phyloP scores from a whole-genome alignment of 2,888 invertebrate genomes.

The Tenodera sinensis region DNA sequence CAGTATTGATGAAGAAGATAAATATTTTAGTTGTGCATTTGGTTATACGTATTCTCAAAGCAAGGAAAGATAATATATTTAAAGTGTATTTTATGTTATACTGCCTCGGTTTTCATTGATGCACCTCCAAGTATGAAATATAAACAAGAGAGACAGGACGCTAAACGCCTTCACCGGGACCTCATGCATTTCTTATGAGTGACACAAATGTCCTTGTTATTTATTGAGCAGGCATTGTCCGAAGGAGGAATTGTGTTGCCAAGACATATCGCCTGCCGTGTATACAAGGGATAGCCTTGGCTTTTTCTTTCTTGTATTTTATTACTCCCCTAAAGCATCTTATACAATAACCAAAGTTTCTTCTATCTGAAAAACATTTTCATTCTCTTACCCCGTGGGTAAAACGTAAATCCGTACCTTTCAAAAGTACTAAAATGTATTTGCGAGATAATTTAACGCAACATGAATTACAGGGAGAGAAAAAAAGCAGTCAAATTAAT shows the following conservation, averaged over 20 bases:
- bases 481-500: too few species aligned
- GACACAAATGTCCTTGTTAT: not conserved
- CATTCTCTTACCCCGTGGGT: not conserved
- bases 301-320: not conserved
- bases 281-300: not conserved
- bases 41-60: not conserved
- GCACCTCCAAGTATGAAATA: not conserved
- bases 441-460: not conserved
- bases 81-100: not conserved
- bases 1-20: too few species aligned
- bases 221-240: conserved; percentile 6
- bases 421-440: not conserved
- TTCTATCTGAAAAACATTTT: not conserved
- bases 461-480: not conserved
- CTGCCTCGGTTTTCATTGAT: not conserved
- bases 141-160: not conserved
- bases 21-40: too few species aligned
- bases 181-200: not conserved
- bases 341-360: not conserved
- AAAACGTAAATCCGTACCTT: not conserved
- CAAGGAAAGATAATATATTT: not conserved
- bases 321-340: not conserved
- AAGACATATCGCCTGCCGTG: not conserved
- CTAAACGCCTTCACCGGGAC: not conserved
- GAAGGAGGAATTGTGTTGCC: not conserved